Conservation (phyloP, 2,888 invertebrate species). For the Nomada hirtipes region DNA sequence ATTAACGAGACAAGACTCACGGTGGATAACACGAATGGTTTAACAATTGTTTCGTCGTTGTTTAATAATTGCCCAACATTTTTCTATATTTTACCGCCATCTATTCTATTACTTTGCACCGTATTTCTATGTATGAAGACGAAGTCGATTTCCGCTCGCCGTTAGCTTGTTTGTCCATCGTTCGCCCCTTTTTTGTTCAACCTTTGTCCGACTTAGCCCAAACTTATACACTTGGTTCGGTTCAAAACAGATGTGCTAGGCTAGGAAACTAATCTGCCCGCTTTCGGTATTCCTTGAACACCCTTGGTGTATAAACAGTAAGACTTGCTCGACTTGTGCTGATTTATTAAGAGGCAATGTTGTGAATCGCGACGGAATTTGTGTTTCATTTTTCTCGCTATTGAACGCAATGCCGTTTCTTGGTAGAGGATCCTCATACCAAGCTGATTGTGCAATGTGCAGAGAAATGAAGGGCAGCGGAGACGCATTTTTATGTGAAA, state of each 20-base stretch:
- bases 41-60: no score
- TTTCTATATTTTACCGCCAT: no score
- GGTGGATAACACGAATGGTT: no score
- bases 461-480: slow-evolving; percentile 40
- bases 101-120: no score
- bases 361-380: slow-evolving; percentile 26
- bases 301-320: slow-evolving; percentile 12
- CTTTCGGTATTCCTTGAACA: slow-evolving; percentile 4
- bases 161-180: slow-evolving; percentile 31
- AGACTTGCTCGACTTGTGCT: not conserved
- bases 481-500: slow-evolving; percentile 30
- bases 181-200: slow-evolving; percentile 11
- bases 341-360: slow-evolving; percentile 31
- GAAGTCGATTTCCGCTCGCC: not conserved
- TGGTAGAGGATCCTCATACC: slow-evolving; percentile 53
- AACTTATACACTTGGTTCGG: not conserved
- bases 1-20: no score
- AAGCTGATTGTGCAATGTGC: slow-evolving; percentile 42
- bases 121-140: not conserved
- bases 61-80: no score
- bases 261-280: not conserved
- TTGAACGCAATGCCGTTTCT: slow-evolving; percentile 45
- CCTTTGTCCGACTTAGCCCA: slow-evolving; percentile 18
- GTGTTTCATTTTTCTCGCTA: slow-evolving; percentile 45
- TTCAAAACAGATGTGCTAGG: slow-evolving; percentile 10